Evolutionary conservation across 2,888 invertebrate genomes (phyloP).

Genomic region (Heliconius ismenius): DNA sequence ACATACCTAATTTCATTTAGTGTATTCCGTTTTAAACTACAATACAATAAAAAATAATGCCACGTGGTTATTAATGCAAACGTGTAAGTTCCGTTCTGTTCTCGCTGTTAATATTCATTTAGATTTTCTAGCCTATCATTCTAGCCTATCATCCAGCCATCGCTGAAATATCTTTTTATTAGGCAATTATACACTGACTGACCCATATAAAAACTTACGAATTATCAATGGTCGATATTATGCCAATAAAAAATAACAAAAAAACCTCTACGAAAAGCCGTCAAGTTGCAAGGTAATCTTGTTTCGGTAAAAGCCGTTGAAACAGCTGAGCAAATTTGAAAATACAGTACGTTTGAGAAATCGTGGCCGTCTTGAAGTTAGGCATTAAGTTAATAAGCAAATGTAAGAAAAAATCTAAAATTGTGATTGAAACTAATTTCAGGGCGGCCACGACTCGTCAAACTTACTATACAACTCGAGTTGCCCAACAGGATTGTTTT

Average conservation of each 20-base stretch:
- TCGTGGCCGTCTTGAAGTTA: background rate
- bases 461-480: conserved; percentile 1
- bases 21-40: background rate
- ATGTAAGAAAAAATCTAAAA: background rate
- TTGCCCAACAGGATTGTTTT: conserved; percentile 25
- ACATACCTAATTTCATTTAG: background rate
- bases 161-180: background rate
- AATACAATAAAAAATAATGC: background rate
- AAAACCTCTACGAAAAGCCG: conserved; percentile 69
- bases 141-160: background rate
- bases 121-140: background rate
- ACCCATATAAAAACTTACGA: conserved; percentile 17
- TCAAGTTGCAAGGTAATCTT: conserved; percentile 70
- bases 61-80: background rate
- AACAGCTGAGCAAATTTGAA: conserved; percentile 42
- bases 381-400: background rate
- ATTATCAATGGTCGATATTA: conserved; percentile 29
- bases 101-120: background rate
- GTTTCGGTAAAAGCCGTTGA: conserved; percentile 48
- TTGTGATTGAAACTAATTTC: background rate
- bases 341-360: conserved; percentile 6
- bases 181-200: background rate
- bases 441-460: background rate
- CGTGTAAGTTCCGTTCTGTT: background rate
- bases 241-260: conserved; percentile 55